These are phyloP conservation scores for Lycocerus yunnanus DNA, from an alignment of 2,888 invertebrate genomes.

Conservation along the genomic window DNA sequence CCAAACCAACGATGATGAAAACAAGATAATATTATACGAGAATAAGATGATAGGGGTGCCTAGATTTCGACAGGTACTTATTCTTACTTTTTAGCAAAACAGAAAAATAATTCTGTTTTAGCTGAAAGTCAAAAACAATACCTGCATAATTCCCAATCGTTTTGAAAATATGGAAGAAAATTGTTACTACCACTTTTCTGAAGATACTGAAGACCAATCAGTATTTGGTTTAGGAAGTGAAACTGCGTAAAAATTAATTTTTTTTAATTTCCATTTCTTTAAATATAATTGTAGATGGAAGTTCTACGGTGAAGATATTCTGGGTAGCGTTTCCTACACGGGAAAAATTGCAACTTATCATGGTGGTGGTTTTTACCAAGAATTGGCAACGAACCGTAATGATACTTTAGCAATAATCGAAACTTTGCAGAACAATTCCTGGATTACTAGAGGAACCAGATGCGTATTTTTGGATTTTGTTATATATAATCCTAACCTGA, in stretches of 20 bases:
- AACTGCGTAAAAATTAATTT: constrained; percentile 53
- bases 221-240: constrained; percentile 55
- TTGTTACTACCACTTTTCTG: constrained; percentile 54
- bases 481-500: constrained; percentile 74
- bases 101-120: constrained; percentile 32
- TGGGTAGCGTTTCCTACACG: constrained; percentile 54
- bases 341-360: constrained; percentile 60
- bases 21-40: constrained; percentile 58
- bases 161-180: neutral
- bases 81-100: neutral
- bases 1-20: constrained; percentile 35
- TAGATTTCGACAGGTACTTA: constrained; percentile 58
- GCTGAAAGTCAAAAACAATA: constrained; percentile 62
- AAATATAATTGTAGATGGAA: constrained; percentile 49
- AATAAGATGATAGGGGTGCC: constrained; percentile 66
- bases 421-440: constrained; percentile 60
- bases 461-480: constrained; percentile 73
- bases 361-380: constrained; percentile 62
- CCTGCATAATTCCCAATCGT: constrained; percentile 60
- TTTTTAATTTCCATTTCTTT: neutral
- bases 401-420: constrained; percentile 55
- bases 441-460: constrained; percentile 72
- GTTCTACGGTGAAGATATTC: constrained; percentile 50
- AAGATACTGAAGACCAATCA: constrained; percentile 58
- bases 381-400: constrained; percentile 55